A percentile compares a stretch with the other conserved stretches of the same genome.
Evolutionary conservation across 2,888 invertebrate genomes (phyloP).

Genomic region (Lithophane ornitopus): DNA sequence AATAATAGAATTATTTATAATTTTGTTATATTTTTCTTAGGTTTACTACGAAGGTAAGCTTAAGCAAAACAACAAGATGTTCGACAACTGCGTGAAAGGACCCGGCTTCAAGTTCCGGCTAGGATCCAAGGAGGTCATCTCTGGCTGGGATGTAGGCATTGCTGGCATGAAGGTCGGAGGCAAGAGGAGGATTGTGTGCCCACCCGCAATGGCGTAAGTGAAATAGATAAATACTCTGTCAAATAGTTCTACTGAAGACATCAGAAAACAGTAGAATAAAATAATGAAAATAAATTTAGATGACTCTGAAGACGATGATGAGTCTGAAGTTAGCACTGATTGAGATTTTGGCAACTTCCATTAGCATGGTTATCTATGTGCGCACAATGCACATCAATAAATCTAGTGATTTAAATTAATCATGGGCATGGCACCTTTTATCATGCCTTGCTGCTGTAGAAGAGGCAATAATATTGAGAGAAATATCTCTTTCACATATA

Average conservation of each 20-base stretch:
- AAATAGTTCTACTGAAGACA: not conserved
- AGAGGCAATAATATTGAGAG: not conserved
- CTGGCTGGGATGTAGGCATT: constrained; percentile 97
- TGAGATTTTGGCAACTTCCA: not conserved
- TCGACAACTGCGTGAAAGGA: constrained; percentile 94
- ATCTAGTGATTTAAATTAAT: not conserved
- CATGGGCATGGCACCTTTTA: not conserved
- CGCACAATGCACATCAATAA: not conserved
- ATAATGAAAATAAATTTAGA: not conserved
- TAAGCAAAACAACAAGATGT: constrained; percentile 95
- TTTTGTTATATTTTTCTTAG: constrained; percentile 67
- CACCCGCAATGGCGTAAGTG: constrained; percentile 94
- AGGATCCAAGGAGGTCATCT: constrained; percentile 96
- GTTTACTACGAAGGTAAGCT: constrained; percentile 97
- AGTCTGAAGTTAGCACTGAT: not conserved
- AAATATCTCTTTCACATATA: not conserved
- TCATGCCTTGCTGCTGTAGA: not conserved
- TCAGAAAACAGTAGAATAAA: not conserved
- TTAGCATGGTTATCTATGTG: not conserved
- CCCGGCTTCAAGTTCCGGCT: constrained; percentile 96
- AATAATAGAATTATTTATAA: not conserved
- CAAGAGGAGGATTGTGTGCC: constrained; percentile 95
- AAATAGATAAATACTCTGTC: constrained; percentile 25
- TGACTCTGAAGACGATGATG: not conserved
- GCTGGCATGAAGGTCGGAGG: constrained; percentile 98